Conservation (phyloP, 1,140 invertebrate species). For the Arctopsyche grandis region DNA sequence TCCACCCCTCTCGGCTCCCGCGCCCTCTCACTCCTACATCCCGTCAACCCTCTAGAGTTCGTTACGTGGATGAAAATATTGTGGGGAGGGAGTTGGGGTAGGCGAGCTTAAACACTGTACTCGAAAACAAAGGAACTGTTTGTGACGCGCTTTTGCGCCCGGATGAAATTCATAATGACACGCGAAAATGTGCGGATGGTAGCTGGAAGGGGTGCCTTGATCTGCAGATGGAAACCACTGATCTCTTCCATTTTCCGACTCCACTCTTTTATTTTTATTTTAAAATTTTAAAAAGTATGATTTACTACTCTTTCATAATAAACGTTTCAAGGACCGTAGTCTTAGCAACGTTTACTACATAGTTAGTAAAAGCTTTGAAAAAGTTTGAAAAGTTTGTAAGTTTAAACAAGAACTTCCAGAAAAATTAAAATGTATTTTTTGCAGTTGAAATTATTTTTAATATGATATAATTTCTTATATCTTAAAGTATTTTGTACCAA, state of each 20-base stretch:
- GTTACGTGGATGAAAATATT: constrained; percentile 46
- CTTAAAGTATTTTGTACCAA: no score
- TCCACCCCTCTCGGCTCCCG: constrained; percentile 14
- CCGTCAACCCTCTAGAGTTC: constrained; percentile 36
- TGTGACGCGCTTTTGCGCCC: constrained; percentile 34
- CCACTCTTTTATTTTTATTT: no score
- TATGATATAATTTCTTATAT: no score
- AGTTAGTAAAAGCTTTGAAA: no score
- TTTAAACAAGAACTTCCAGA: no score
- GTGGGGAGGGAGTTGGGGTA: constrained; percentile 14
- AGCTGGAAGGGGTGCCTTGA: neutral
- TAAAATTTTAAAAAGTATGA: no score
- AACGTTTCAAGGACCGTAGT: no score
- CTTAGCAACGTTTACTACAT: no score
- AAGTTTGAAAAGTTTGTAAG: no score
- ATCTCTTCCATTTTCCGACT: neutral
- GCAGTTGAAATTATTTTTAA: no score
- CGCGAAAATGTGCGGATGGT: constrained; percentile 1
- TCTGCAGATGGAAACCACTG: neutral
- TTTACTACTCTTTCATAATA: no score
- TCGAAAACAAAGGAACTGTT: constrained; percentile 43
- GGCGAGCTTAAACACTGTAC: constrained; percentile 1
- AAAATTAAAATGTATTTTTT: no score
- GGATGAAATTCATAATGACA: constrained; percentile 42
- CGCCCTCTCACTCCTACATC: neutral